These are phyloP conservation scores for Drosophila malerkotliana DNA, from an alignment of 1,140 invertebrate genomes.

Conservation along the genomic window DNA sequence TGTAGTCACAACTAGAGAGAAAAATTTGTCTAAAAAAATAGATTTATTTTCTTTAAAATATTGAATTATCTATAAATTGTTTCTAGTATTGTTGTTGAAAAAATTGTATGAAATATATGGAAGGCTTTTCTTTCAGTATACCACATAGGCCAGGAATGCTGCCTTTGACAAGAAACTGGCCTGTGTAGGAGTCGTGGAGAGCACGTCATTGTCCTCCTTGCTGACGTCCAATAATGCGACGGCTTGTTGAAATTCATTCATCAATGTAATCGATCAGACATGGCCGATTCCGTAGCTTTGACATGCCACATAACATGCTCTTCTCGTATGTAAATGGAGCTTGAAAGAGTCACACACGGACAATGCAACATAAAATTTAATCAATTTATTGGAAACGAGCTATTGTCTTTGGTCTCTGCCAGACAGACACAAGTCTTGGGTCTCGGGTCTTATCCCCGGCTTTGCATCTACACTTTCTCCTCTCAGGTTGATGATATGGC, in stretches of 20 bases:
- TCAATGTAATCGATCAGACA: conserved; percentile 78
- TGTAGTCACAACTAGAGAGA: neutral
- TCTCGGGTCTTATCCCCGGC: conserved; percentile 25
- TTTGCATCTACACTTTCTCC: conserved; percentile 58
- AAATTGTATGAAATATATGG: too few relatives aligned
- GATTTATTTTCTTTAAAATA: too few relatives aligned
- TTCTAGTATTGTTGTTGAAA: too few relatives aligned
- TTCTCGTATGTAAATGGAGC: conserved; percentile 56
- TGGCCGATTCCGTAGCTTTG: conserved; percentile 25
- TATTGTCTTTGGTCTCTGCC: conserved; percentile 56
- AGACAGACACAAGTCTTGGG: neutral
- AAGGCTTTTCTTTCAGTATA: conserved; percentile 21
- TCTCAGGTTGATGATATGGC: conserved; percentile 39
- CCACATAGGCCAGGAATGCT: conserved; percentile 28
- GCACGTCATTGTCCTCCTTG: conserved; percentile 33
- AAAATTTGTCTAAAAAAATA: too few relatives aligned
- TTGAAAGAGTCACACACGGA: conserved; percentile 39
- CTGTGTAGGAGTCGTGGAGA: conserved; percentile 56
- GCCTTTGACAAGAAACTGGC: conserved; percentile 22
- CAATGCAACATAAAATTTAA: conserved; percentile 79
- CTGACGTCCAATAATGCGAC: conserved; percentile 53
- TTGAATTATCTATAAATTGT: too few relatives aligned
- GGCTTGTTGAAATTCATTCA: conserved; percentile 76
- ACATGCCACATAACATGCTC: conserved; percentile 58
- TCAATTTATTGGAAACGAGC: conserved; percentile 77